These are phyloP conservation scores for Choristoneura fumiferana DNA, from an alignment of 1,140 invertebrate species.

Conservation along the genomic window DNA sequence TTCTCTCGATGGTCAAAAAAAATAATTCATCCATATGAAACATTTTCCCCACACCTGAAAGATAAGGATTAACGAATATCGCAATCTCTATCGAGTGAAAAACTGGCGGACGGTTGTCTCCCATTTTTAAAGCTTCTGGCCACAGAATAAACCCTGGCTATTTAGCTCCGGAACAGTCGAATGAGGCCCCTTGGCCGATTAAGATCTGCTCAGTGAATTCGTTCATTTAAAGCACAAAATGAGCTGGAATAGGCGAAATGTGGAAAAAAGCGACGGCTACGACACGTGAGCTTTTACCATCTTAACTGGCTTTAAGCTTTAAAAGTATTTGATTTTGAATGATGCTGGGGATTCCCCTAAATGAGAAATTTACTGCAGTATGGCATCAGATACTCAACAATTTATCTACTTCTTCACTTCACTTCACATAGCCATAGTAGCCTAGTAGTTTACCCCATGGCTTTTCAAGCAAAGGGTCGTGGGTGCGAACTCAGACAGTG, in stretches of 20 bases:
- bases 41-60: not conserved
- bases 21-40: no score
- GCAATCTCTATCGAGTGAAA: conserved; percentile 20
- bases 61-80: conserved; percentile 21
- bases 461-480: no score
- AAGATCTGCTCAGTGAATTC: conserved; percentile 62
- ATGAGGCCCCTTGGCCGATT: conserved; percentile 60
- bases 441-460: no score
- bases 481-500: no score
- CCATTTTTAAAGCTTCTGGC: conserved; percentile 56
- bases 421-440: no score
- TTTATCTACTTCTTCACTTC: no score
- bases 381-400: no score
- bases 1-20: no score
- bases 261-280: conserved; percentile 3
- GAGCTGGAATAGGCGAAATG: conserved; percentile 37
- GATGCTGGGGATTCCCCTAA: not conserved
- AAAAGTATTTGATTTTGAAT: not conserved
- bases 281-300: conserved; percentile 7
- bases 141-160: conserved; percentile 68
- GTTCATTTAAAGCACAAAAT: conserved; percentile 66
- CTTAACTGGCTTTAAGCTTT: not conserved
- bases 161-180: conserved; percentile 64
- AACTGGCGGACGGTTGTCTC: conserved; percentile 26
- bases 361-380: no score